Conservation (phyloP, 35 echinoderm and acorn worm genomes). For the Strongylocentrotus purpuratus region DNA sequence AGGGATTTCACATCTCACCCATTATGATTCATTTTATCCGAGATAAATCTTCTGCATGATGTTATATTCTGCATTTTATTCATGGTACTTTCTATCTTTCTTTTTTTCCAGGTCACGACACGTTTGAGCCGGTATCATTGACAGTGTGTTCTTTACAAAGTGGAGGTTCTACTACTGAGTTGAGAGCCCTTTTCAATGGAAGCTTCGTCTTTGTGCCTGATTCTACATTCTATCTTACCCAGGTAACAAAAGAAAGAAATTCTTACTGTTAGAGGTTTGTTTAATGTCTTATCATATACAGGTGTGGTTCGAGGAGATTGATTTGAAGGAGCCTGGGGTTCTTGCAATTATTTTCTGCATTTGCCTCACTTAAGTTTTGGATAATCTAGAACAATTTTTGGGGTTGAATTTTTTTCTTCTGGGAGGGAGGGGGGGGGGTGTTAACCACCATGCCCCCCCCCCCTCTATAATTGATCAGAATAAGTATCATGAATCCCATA, state of each 20-base stretch:
- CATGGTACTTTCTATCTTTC: not conserved
- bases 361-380: too few relatives aligned
- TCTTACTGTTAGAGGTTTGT: not conserved
- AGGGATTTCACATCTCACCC: too few relatives aligned
- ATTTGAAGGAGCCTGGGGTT: too few relatives aligned
- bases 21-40: too few relatives aligned
- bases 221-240: slow-evolving; percentile 67
- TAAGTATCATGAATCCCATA: too few relatives aligned
- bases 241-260: slow-evolving; percentile 12
- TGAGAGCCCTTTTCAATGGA: slow-evolving; percentile 67
- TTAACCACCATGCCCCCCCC: not conserved
- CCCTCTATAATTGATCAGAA: too few relatives aligned
- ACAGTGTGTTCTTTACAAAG: slow-evolving; percentile 62
- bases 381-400: too few relatives aligned
- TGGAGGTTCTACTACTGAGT: not conserved
- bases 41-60: not conserved
- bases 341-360: too few relatives aligned
- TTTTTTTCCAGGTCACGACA: slow-evolving; percentile 76
- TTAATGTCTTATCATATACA: not conserved
- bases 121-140: slow-evolving; percentile 73
- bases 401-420: too few relatives aligned
- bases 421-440: too few relatives aligned
- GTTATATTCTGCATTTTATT: not conserved
- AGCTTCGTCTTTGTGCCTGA: slow-evolving; percentile 67
- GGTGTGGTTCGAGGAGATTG: too few relatives aligned